phyloP scores from a whole-genome alignment of 1,140 invertebrate genomes.

The Andricus grossulariae region DNA sequence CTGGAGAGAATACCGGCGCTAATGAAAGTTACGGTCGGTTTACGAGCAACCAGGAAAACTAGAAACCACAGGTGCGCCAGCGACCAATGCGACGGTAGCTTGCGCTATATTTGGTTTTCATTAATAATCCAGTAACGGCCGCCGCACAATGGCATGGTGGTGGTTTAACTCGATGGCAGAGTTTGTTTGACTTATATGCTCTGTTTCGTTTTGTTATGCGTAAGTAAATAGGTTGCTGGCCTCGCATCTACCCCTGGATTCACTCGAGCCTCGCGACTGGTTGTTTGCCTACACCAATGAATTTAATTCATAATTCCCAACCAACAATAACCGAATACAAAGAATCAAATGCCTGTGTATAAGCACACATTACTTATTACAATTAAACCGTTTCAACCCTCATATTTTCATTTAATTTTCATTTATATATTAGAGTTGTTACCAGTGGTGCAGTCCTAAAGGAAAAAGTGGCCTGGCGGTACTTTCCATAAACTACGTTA shows the following conservation, averaged over 20 bases:
- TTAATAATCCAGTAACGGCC: slow-evolving; percentile 62
- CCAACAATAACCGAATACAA: slow-evolving; percentile 36
- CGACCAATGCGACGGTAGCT: slow-evolving; percentile 23
- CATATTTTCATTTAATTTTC: too few species aligned
- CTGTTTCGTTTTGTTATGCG: slow-evolving; percentile 59
- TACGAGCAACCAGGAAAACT: slow-evolving; percentile 38
- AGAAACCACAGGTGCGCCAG: slow-evolving; percentile 35
- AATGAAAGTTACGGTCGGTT: slow-evolving; percentile 41
- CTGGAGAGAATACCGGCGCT: slow-evolving; percentile 31
- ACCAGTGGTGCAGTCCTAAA: too few species aligned
- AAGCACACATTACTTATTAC: too few species aligned
- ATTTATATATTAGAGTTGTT: too few species aligned
- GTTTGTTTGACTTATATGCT: slow-evolving; percentile 64
- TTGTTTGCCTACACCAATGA: slow-evolving; percentile 64
- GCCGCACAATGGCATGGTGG: slow-evolving; percentile 56
- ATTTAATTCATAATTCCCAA: slow-evolving; percentile 63
- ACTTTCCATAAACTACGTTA: too few species aligned
- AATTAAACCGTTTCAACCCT: too few species aligned
- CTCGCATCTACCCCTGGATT: slow-evolving; percentile 37
- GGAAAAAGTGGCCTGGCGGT: too few species aligned
- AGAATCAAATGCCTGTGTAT: background rate
- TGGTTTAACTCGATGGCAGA: slow-evolving; percentile 52
- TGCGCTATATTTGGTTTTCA: slow-evolving; percentile 63
- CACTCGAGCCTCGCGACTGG: slow-evolving; percentile 23
- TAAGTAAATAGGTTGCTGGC: slow-evolving; percentile 54